Base-by-base conservation (phyloP, 1,140 invertebrate species). In the Platyscapa corneri region DNA sequence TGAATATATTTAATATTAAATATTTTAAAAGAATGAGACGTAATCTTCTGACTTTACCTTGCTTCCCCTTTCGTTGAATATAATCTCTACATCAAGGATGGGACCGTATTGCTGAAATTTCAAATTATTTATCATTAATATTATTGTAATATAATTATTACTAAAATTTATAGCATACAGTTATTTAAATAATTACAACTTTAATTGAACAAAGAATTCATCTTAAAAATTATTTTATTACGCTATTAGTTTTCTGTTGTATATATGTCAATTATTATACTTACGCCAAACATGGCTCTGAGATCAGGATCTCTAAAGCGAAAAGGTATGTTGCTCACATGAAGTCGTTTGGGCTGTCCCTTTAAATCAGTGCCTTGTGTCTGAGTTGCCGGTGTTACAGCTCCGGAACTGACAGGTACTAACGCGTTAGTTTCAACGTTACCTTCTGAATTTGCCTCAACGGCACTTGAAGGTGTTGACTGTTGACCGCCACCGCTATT, bases 271-370 rank as follows among this genome's bases (percentile, higher is more conserved):
- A 10, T 67, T 34, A 10, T 1, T n/a, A 83, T 64, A 97, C 97
- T 96, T 95, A 99, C 98, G 94, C 98, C 98, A 95, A 99, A 99
- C 96, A 99, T 98, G 89, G 98, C 96, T 93, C 98, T 96, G 84
- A 99, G 95, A 94, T 99, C 99, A 80, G 98, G 98, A 95, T 99
- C 98, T 94, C 98, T 96, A 94, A 99, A 99, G 91, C 98, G 95
- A 95, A 99, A 99, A 88, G 99, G 99, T 95, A 99, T 99, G 95
- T 99, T 99, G 91, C 98, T 99, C 90, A 99, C 98, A 91, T 98
- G 98, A 86, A 98, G 95, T 90, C 97, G 95, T 93, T 98, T 98
- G 65, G 97, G 97, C 92, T 97, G 97, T 88, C 94, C 95, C 90
- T 95, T 95, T 88, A 93, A 89, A 88, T 93, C 93, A 70, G 89